Evolutionary conservation across 2,797 vertebrate genomes (phyloP).

Genomic region (Mus caroli): DNA sequence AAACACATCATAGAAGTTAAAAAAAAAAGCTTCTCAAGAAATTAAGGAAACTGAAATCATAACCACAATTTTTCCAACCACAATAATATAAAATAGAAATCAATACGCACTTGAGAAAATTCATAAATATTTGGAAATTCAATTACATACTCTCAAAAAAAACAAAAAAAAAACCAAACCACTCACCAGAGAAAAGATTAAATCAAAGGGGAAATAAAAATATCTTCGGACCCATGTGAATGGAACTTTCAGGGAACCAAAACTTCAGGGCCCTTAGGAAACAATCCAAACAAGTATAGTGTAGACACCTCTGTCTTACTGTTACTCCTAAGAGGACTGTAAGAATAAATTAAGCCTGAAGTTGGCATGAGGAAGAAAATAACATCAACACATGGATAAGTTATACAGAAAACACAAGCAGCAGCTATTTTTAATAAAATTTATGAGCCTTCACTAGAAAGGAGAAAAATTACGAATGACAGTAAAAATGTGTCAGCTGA

Average conservation of each 20-base stretch:
- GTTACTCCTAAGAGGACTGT: neutral
- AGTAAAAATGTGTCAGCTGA: neutral
- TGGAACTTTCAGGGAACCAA: neutral
- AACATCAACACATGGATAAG: neutral
- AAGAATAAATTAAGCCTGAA: neutral
- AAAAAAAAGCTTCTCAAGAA: neutral
- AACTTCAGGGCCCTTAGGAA: neutral
- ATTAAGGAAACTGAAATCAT: neutral
- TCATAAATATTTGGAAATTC: constrained; percentile 20
- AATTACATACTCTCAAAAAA: neutral
- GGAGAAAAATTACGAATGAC: neutral
- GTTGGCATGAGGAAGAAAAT: neutral
- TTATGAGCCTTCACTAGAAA: neutral
- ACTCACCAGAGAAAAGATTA: neutral
- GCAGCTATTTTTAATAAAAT: neutral
- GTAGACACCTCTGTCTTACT: neutral
- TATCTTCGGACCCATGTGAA: neutral
- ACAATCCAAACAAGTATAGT: neutral
- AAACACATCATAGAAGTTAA: neutral
- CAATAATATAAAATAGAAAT: constrained; percentile 20
- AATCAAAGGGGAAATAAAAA: neutral
- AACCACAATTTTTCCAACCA: neutral
- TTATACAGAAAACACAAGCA: neutral
- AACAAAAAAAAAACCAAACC: neutral
- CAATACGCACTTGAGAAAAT: neutral